These are phyloP conservation scores for Trinectes maculatus DNA, from an alignment of 2,113 vertebrate species.

Conservation along the genomic window DNA sequence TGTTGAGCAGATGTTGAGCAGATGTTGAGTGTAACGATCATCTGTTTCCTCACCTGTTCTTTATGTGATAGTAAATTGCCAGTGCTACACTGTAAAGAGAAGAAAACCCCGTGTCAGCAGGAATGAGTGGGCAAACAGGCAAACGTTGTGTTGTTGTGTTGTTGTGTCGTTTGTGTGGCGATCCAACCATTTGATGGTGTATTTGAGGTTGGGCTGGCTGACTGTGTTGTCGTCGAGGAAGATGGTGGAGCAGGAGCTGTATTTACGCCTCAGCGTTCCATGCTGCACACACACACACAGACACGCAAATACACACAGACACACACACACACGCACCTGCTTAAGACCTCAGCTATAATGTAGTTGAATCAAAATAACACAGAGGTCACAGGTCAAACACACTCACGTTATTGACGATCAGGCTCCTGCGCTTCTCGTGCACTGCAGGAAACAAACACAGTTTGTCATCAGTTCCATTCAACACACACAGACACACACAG, in stretches of 20 bases:
- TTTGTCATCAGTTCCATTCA: background rate
- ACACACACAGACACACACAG: too few relatives aligned
- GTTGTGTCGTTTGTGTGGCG: background rate
- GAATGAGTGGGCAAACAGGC: background rate
- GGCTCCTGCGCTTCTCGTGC: slow-evolving; percentile 78
- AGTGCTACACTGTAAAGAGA: slow-evolving; percentile 87
- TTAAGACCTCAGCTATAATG: too few relatives aligned
- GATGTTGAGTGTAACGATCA: too few relatives aligned
- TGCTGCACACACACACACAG: slow-evolving; percentile 78
- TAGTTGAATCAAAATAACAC: too few relatives aligned
- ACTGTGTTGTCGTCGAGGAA: slow-evolving; percentile 98
- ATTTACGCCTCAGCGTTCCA: slow-evolving; percentile 87
- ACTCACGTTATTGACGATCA: slow-evolving; percentile 81
- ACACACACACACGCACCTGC: background rate
- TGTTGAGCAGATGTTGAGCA: too few relatives aligned
- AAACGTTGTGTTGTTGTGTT: background rate
- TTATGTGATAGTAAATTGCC: slow-evolving; percentile 99
- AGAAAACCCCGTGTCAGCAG: background rate
- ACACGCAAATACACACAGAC: slow-evolving; percentile 10
- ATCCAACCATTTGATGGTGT: slow-evolving; percentile 96
- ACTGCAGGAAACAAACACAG: slow-evolving; percentile 59
- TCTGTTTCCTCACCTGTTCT: slow-evolving; percentile 96
- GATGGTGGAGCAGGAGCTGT: slow-evolving; percentile 97
- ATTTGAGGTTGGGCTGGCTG: slow-evolving; percentile 98
- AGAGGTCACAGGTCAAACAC: background rate